Percentiles rank a stretch among this genome's conserved stretches.
Evolutionary conservation across 2,113 vertebrate species (phyloP).

Genomic region (Arizona elegans): DNA sequence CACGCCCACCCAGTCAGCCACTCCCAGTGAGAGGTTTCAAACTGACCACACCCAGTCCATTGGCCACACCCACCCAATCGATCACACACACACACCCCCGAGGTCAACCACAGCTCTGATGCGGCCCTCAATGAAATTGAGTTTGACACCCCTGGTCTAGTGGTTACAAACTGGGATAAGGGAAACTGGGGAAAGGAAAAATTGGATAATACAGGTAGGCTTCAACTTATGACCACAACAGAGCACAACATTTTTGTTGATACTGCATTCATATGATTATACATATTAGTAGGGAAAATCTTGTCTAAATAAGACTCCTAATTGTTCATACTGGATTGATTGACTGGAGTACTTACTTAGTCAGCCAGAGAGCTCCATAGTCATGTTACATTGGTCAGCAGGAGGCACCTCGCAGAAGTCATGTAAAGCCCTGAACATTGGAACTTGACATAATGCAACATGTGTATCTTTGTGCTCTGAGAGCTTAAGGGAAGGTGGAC

Average conservation of each 20-base stretch:
- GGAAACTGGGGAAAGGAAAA: background rate
- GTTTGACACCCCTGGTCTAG: background rate
- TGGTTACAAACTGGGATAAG: background rate
- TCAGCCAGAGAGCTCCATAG: background rate
- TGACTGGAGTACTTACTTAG: background rate
- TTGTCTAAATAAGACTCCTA: background rate
- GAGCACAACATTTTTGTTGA: background rate
- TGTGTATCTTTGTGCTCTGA: background rate
- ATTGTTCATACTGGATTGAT: background rate
- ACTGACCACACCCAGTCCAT: accelerated
- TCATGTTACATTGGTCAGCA: background rate
- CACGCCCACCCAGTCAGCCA: too few relatives aligned
- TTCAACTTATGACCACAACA: background rate
- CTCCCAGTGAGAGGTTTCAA: too few relatives aligned
- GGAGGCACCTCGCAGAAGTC: background rate
- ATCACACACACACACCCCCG: accelerated
- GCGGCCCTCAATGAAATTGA: too few relatives aligned
- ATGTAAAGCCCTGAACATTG: background rate
- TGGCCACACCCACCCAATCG: too few relatives aligned
- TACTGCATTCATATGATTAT: background rate
- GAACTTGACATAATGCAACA: background rate
- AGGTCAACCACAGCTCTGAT: too few relatives aligned
- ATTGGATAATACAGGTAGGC: background rate
- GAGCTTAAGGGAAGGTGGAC: background rate
- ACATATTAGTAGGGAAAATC: background rate